Evolutionary conservation across 2,888 invertebrate species (phyloP).

Genomic region (Lasioglossum lativentre): DNA sequence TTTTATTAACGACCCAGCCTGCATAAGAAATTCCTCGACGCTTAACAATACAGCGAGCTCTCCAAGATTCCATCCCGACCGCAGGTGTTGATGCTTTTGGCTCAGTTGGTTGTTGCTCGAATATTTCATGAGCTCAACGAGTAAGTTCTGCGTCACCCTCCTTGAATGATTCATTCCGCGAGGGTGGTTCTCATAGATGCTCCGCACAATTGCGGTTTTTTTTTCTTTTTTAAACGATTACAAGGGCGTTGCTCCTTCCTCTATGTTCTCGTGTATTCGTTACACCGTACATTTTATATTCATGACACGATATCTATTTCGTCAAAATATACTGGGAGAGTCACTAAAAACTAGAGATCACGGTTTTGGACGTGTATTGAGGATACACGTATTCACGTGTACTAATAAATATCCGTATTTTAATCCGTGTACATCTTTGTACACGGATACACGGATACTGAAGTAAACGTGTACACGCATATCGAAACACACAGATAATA

Average conservation of each 20-base stretch:
- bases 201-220: constrained; percentile 50
- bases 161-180: constrained; percentile 66
- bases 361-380: too few species aligned
- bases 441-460: too few species aligned
- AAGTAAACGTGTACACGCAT: too few species aligned
- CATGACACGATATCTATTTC: background rate
- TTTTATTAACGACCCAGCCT: constrained; percentile 22
- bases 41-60: constrained; percentile 24
- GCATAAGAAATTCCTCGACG: constrained; percentile 25
- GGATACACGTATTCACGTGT: too few species aligned
- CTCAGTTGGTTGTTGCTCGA: constrained; percentile 73
- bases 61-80: constrained; percentile 62
- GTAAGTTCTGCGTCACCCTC: constrained; percentile 55
- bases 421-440: too few species aligned
- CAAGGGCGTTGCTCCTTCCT: background rate
- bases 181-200: constrained; percentile 46
- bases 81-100: constrained; percentile 77
- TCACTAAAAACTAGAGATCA: background rate
- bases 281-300: background rate
- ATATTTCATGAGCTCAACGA: constrained; percentile 78
- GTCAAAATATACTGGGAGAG: background rate
- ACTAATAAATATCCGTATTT: too few species aligned
- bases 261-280: background rate
- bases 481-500: too few species aligned
- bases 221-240: constrained; percentile 22